Percentiles rank a stretch among this genome's conserved stretches.
Conservation (phyloP, 64 coral and sea anemone genomes). For the Montipora sp. region DNA sequence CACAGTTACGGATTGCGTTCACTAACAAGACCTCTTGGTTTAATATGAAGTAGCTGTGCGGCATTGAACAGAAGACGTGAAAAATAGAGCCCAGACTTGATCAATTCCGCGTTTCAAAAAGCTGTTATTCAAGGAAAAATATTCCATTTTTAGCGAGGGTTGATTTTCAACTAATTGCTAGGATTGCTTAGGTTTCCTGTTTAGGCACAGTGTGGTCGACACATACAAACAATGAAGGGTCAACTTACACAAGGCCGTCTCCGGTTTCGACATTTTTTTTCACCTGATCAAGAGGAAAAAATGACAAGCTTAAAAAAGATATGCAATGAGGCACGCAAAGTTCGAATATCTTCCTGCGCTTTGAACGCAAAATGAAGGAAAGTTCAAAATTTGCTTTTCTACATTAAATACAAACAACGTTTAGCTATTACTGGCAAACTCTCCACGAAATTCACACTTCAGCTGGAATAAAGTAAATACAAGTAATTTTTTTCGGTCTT, state of each 20-base stretch:
- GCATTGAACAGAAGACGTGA: not conserved
- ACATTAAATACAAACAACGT: not conserved
- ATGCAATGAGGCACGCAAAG: not conserved
- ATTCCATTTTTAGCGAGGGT: not conserved
- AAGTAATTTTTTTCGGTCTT: not conserved
- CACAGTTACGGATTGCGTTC: not conserved
- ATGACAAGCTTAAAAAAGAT: not conserved
- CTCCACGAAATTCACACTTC: not conserved
- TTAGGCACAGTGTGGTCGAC: not conserved
- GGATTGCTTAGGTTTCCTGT: not conserved
- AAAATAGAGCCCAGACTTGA: not conserved
- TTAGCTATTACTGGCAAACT: not conserved
- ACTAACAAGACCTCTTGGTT: not conserved
- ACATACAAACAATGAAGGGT: not conserved
- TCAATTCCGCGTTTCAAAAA: not conserved
- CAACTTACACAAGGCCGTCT: not conserved
- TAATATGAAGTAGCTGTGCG: not conserved
- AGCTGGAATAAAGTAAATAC: not conserved
- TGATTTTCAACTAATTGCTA: slow-evolving; percentile 8
- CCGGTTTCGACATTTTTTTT: slow-evolving; percentile 11
- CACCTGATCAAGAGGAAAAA: not conserved
- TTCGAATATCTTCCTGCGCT: not conserved
- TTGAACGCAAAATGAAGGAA: too few species aligned
- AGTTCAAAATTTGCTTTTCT: not conserved
- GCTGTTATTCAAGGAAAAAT: not conserved